Percentiles rank a stretch among this genome's conserved stretches.
Conservation (phyloP, 1,140 invertebrate genomes). For the Hyles euphorbiae region DNA sequence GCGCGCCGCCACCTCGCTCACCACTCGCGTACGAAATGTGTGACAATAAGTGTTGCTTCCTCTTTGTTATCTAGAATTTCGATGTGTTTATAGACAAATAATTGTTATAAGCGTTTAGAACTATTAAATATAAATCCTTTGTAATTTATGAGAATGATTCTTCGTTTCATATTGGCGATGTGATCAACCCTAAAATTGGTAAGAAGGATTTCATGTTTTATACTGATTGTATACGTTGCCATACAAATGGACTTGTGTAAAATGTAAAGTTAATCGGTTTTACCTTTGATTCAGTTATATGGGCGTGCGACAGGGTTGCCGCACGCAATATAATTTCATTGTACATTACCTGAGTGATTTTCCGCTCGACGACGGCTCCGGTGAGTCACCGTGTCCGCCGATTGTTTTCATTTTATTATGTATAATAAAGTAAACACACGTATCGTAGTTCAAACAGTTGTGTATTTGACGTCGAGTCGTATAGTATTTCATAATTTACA, state of each 20-base stretch:
- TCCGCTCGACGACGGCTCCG: conserved; percentile 8
- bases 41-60: conserved; percentile 74
- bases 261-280: conserved; percentile 1
- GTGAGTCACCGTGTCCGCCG: conserved; percentile 13
- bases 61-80: conserved; percentile 58
- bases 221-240: too few relatives aligned
- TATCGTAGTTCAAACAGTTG: too few relatives aligned
- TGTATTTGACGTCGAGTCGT: too few relatives aligned
- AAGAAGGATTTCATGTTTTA: conserved; percentile 3
- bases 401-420: neutral
- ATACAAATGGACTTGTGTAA: conserved; percentile 4
- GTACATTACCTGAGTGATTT: conserved; percentile 19
- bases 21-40: conserved; percentile 62
- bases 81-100: conserved; percentile 29
- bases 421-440: too few relatives aligned
- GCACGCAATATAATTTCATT: conserved; percentile 16
- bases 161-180: conserved; percentile 11
- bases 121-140: conserved; percentile 1
- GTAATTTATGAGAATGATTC: conserved; percentile 11
- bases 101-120: conserved; percentile 13
- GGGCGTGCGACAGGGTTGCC: neutral
- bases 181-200: conserved; percentile 14
- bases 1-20: conserved; percentile 29
- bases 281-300: conserved; percentile 12
- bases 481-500: too few relatives aligned